Percentiles rank a stretch among this genome's conserved stretches.
Evolutionary conservation across 2,888 invertebrate genomes (phyloP).

Genomic region (Saturnia pavonia): DNA sequence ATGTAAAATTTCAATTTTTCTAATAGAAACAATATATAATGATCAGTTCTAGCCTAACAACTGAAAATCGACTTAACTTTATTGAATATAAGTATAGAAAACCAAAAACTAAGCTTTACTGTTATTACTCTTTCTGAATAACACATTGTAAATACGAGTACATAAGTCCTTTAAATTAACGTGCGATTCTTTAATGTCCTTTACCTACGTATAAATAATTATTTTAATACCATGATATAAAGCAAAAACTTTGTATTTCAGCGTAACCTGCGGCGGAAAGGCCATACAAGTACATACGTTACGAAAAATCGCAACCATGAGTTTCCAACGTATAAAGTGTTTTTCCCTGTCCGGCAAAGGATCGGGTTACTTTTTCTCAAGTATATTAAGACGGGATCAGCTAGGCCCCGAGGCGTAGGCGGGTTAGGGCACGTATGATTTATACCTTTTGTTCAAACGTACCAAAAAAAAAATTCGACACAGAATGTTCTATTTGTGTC

Average conservation of each 20-base stretch:
- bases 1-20: no score
- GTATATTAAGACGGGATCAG: slow-evolving; percentile 74
- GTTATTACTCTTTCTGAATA: not conserved
- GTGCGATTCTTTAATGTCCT: no score
- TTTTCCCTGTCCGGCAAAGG: slow-evolving; percentile 56
- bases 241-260: not conserved
- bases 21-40: not conserved
- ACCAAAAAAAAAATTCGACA: not conserved
- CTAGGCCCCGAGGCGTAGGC: slow-evolving; percentile 42
- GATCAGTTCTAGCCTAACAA: not conserved
- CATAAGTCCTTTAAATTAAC: not conserved
- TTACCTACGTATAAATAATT: no score
- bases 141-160: not conserved
- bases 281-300: not conserved
- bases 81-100: not conserved
- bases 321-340: slow-evolving; percentile 47
- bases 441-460: slow-evolving; percentile 42
- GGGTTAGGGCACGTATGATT: slow-evolving; percentile 62
- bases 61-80: not conserved
- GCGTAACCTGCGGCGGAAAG: not conserved
- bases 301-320: slow-evolving; percentile 17
- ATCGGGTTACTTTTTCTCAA: slow-evolving; percentile 73
- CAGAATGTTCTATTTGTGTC: slow-evolving; percentile 3
- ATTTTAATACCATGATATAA: no score
- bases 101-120: not conserved